phyloP scores from a whole-genome alignment of 1,140 invertebrate genomes.

The Vanessa tameamea region DNA sequence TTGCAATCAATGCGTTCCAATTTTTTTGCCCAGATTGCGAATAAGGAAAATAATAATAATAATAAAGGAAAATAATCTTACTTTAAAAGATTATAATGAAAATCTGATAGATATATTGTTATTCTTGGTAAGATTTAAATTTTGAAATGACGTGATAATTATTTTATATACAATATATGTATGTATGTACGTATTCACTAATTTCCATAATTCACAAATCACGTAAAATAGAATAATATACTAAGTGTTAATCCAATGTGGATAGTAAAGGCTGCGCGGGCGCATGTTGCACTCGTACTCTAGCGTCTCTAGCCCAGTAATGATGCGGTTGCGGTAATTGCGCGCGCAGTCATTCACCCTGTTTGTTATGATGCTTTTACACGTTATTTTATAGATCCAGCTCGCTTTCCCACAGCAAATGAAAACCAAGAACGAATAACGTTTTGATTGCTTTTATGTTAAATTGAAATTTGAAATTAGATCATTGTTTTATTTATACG shows the following conservation, averaged over 20 bases:
- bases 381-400: slow-evolving; percentile 15
- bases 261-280: slow-evolving; percentile 12
- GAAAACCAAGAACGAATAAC: background rate
- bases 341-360: slow-evolving; percentile 60
- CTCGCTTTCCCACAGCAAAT: slow-evolving; percentile 20
- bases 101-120: too few species aligned
- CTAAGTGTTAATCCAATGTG: slow-evolving; percentile 3
- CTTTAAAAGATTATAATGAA: too few species aligned
- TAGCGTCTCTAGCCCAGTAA: slow-evolving; percentile 38
- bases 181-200: too few species aligned
- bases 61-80: too few species aligned
- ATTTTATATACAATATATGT: too few species aligned
- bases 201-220: too few species aligned
- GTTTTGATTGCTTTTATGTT: slow-evolving; percentile 1
- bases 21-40: too few species aligned
- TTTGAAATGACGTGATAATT: too few species aligned
- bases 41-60: too few species aligned
- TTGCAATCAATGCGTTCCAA: too few species aligned
- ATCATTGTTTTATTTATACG: background rate
- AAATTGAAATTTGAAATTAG: background rate
- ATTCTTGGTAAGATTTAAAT: too few species aligned
- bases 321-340: slow-evolving; percentile 64
- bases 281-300: background rate
- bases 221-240: background rate
- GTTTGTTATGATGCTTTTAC: slow-evolving; percentile 35